A percentile compares a stretch with the other conserved stretches of the same genome.
Conservation (phyloP, 2,888 invertebrate genomes). For the Plagiodera versicolora region DNA sequence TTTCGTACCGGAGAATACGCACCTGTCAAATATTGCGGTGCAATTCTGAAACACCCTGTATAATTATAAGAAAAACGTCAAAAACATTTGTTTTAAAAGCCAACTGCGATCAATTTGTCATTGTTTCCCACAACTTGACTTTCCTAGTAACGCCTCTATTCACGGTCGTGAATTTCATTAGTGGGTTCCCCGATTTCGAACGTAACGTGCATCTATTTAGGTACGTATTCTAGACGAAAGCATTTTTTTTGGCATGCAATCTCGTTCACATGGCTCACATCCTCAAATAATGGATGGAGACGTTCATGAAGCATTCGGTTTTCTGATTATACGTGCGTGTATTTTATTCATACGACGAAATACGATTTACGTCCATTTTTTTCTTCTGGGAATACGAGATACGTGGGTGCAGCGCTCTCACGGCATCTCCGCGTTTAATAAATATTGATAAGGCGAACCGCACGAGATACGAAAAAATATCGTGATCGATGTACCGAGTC, state of each 20-base stretch:
- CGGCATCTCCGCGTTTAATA: slow-evolving; percentile 18
- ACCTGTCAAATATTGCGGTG: no score
- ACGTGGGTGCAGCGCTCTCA: slow-evolving; percentile 20
- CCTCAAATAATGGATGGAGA: no score
- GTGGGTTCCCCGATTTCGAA: not conserved
- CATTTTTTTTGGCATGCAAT: no score
- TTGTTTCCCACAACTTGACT: not conserved
- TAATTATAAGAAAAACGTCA: no score
- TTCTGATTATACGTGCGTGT: not conserved
- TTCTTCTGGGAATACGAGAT: not conserved
- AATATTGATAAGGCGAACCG: slow-evolving; percentile 26
- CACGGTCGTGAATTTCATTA: not conserved
- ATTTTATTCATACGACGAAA: not conserved
- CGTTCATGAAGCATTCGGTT: no score
- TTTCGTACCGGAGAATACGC: no score
- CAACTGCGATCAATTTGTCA: no score
- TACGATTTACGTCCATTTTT: not conserved
- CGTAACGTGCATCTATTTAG: no score
- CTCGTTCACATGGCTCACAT: no score
- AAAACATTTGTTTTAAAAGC: no score
- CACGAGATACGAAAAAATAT: not conserved
- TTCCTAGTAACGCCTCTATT: not conserved
- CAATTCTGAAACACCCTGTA: no score
- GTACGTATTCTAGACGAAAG: no score
- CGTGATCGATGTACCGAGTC: slow-evolving; percentile 10